A percentile compares a stretch with the other conserved stretches of the same genome.
Conservation (phyloP, 2,888 invertebrate species). For the Pyrgus malvae region DNA sequence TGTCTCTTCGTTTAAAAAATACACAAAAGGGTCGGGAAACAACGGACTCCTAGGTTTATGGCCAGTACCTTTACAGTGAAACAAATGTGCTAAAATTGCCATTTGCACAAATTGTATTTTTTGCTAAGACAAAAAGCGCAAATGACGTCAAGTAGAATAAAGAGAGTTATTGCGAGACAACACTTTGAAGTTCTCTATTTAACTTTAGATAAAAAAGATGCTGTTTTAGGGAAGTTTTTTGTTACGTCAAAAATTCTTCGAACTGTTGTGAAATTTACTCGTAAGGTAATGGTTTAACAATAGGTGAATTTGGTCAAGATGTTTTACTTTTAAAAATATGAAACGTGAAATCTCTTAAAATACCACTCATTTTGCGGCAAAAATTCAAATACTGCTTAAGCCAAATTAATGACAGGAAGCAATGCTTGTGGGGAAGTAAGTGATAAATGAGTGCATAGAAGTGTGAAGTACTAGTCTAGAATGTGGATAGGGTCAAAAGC, state of each 20-base stretch:
- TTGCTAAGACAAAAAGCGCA: conserved; percentile 42
- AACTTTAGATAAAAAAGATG: neutral
- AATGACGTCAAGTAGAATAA: conserved; percentile 34
- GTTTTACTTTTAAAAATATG: no score
- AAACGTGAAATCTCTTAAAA: no score
- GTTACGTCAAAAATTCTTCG: neutral
- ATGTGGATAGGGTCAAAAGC: conserved; percentile 80
- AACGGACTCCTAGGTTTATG: conserved; percentile 52
- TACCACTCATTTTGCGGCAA: no score
- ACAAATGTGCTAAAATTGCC: conserved; percentile 55
- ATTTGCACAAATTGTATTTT: conserved; percentile 70
- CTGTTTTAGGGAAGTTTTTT: neutral
- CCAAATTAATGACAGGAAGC: neutral
- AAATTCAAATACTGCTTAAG: neutral
- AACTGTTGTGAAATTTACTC: no score
- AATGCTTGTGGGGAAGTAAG: conserved; percentile 28
- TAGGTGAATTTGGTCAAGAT: no score
- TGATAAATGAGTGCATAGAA: conserved; percentile 59
- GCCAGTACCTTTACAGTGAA: conserved; percentile 36
- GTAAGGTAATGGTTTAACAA: no score
- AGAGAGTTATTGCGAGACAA: conserved; percentile 38
- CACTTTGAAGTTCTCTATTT: conserved; percentile 26
- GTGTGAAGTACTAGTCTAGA: conserved; percentile 76
- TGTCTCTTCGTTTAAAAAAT: conserved; percentile 39
- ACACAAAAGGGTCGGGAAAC: conserved; percentile 46